Percentiles rank a stretch among this genome's conserved stretches.
Conservation (phyloP, 2,888 invertebrate species). For the Tortricodes alternella region DNA sequence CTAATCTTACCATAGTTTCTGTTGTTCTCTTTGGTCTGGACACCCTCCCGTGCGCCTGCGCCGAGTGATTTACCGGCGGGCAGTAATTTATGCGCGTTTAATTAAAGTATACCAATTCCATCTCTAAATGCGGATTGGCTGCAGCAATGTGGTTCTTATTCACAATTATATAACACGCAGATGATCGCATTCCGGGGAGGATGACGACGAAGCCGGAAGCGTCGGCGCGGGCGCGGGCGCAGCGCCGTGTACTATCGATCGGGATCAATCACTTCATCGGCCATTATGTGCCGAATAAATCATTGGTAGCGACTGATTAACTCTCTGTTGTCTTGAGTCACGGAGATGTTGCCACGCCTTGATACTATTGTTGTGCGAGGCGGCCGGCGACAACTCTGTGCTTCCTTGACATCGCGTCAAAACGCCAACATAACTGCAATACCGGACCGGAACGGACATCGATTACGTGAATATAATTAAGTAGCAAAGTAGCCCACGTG, state of each 20-base stretch:
- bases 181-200: neutral
- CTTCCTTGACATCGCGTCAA: neutral
- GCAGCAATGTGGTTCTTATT: neutral
- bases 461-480: no score
- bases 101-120: constrained; percentile 59
- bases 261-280: constrained; percentile 24
- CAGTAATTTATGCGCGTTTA: constrained; percentile 73
- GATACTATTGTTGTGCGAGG: neutral
- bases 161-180: neutral
- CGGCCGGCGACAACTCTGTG: neutral
- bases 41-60: constrained; percentile 40
- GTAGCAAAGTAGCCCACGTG: no score
- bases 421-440: no score
- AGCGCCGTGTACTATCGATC: constrained; percentile 10
- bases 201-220: constrained; percentile 60
- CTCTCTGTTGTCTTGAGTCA: constrained; percentile 12
- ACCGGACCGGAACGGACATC: no score
- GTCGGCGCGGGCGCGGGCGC: constrained; percentile 8
- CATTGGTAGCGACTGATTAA: constrained; percentile 21
- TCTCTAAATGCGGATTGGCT: neutral
- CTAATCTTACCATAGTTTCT: constrained; percentile 24
- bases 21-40: constrained; percentile 31
- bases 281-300: constrained; percentile 22
- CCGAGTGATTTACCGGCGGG: constrained; percentile 67
- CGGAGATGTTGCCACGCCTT: constrained; percentile 8